Conservation (phyloP, 2,113 vertebrate genomes). For the Chamaea fasciata region DNA sequence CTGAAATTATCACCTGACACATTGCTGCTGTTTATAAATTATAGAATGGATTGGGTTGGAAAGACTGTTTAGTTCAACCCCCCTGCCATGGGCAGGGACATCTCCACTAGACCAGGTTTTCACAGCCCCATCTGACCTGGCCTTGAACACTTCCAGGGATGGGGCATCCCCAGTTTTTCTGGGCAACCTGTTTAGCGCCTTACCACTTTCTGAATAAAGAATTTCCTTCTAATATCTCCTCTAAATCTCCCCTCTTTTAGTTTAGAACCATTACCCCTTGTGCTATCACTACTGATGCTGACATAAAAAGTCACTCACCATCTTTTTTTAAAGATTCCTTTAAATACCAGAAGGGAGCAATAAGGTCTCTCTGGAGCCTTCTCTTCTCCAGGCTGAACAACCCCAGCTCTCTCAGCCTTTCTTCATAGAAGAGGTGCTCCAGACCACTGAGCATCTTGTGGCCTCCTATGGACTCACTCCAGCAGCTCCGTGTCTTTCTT, state of each 20-base stretch:
- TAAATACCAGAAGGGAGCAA: not conserved
- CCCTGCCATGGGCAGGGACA: not conserved
- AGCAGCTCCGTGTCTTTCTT: not conserved
- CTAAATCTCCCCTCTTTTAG: not conserved
- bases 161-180: not conserved
- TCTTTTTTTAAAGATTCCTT: not conserved
- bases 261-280: not conserved
- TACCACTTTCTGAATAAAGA: not conserved
- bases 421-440: not conserved
- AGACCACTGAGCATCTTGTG: not conserved
- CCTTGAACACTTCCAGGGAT: not conserved
- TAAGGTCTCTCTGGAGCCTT: not conserved
- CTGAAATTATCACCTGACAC: not conserved
- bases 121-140: not conserved
- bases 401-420: not conserved
- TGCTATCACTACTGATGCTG: fast-evolving
- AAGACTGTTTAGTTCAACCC: not conserved
- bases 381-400: not conserved
- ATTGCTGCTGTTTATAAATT: not conserved
- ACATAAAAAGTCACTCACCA: not conserved
- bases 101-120: not conserved
- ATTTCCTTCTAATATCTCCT: not conserved
- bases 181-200: not conserved
- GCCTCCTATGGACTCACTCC: not conserved
- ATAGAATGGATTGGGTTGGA: not conserved